Evolutionary conservation across 2,113 vertebrate genomes (phyloP), one percentile per base, ranked within the genome.

Genomic region (Apistogramma diplotaenia): DNA sequence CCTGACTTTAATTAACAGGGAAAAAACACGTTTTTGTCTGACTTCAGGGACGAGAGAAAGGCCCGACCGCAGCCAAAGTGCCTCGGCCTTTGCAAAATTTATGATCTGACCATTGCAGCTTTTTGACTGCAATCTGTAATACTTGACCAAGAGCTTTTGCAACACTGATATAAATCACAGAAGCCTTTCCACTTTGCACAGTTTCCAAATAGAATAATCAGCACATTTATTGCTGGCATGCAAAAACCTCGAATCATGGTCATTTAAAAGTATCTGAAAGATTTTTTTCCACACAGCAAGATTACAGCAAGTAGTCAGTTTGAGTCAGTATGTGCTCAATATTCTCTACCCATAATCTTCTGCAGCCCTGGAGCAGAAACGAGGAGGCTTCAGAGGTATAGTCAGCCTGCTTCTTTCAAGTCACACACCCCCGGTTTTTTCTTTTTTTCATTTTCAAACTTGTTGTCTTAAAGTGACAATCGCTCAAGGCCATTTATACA

Each of bases 1-100:
- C 65, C 74, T 53, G 37, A 85, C 88, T 93, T 92, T 94, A 94
- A 95, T 95, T 95, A 95, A 93, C 84, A 21, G 74, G 19, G 72
- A 80, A 80, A 89, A 92, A 87, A 83, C 88, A 81, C 82, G 87
- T 87, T 85, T 83, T 56, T 25, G 76, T 55, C 54, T 10, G 85
- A 87, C 83, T 89, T 84, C 16, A 6, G 81, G 84, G 60, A 40
- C 59, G 56, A 25, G 19, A 9, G 53, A 54, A 73, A 85, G 67
- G 43, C 70, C 37, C 29, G 58, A 81, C 29, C 57, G 21, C 76
- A 59, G 72, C 61, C 8, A 0, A 31, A 56, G 74, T 54, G 76
- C 78, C 80, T 31, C 16, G 19, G 49, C 75, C 59, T 82, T 33
- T 87, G 72, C 49, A 82, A 72, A 80, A 88, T 89, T 89, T 76